phyloP scores from a whole-genome alignment of 2,113 vertebrate genomes.

The Ibidorhyncha struthersii region DNA sequence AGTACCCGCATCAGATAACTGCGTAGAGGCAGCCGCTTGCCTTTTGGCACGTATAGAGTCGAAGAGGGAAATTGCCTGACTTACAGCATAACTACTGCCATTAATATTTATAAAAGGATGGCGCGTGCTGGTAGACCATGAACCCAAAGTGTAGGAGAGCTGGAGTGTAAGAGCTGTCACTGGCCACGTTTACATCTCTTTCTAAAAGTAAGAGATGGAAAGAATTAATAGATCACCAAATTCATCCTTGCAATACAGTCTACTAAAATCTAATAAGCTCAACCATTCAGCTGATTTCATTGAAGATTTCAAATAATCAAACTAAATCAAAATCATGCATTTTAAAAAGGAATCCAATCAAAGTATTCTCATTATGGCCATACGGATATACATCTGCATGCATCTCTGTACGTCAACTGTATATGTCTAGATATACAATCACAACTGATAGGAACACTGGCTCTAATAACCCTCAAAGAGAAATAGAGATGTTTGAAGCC shows the following conservation, averaged over 20 bases:
- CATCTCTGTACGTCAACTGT: background rate
- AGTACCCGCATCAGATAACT: background rate
- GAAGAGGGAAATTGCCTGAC: background rate
- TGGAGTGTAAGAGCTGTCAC: background rate
- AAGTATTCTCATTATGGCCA: background rate
- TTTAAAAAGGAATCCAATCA: slow-evolving; percentile 2
- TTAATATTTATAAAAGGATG: background rate
- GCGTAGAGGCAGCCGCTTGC: background rate
- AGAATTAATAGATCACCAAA: background rate
- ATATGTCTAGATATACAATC: background rate
- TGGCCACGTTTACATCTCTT: background rate
- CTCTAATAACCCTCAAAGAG: background rate
- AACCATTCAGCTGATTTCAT: background rate
- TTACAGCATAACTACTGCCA: background rate
- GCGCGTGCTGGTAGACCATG: rapidly evolving
- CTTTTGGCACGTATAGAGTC: background rate
- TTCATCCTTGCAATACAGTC: background rate
- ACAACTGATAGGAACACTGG: background rate
- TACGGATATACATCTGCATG: background rate
- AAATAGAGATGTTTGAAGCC: background rate
- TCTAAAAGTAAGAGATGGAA: background rate
- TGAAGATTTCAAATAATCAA: background rate
- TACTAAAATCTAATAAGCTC: background rate
- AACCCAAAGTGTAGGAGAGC: background rate
- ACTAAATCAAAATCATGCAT: background rate